Conservation (phyloP, 2,113 vertebrate species). For the Promerops cafer region DNA sequence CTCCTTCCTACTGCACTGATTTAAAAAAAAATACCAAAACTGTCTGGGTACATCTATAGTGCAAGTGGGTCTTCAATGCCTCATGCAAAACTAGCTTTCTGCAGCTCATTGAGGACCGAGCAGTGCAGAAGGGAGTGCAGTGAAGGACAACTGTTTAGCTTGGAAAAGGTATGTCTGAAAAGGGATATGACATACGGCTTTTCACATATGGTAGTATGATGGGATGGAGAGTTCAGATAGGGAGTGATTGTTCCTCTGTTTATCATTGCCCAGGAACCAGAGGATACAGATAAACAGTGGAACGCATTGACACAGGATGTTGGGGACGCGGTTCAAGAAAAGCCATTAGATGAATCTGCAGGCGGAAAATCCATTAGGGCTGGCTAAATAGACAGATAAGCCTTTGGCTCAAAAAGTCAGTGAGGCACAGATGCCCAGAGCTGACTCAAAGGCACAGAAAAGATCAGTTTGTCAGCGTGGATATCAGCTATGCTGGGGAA, state of each 20-base stretch:
- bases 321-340: slow-evolving; percentile 12
- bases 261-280: neutral
- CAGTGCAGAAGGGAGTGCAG: neutral
- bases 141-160: neutral
- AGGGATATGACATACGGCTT: neutral
- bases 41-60: neutral
- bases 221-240: neutral
- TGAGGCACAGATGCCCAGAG: neutral
- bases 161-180: neutral
- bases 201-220: neutral
- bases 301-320: slow-evolving; percentile 3
- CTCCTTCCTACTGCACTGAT: neutral
- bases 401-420: neutral
- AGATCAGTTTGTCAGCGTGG: fast-evolving
- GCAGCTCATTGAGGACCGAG: neutral
- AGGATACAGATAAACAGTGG: slow-evolving; percentile 21
- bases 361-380: neutral
- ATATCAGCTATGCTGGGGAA: neutral
- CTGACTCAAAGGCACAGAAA: neutral
- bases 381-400: slow-evolving; percentile 18
- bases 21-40: neutral
- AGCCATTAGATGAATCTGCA: neutral
- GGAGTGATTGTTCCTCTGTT: slow-evolving; percentile 1
- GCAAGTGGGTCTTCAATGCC: neutral
- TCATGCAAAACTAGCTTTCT: neutral